phyloP scores from a whole-genome alignment of 2,113 vertebrate genomes.

The Stegostoma tigrinum region DNA sequence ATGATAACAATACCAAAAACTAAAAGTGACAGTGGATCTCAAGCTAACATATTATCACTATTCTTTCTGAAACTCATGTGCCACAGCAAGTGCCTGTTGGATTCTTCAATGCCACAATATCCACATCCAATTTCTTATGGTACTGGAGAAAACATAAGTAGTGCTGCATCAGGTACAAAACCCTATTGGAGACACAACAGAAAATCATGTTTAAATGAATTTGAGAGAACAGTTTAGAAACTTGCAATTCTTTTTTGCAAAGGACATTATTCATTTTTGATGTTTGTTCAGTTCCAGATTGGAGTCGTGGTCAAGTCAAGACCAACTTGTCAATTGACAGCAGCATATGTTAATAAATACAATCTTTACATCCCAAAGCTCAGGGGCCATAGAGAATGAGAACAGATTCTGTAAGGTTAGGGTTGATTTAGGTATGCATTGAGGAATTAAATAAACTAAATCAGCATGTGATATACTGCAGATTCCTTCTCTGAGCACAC shows the following conservation, averaged over 20 bases:
- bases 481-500: background rate
- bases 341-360: background rate
- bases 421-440: background rate
- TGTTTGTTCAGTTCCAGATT: slow-evolving; percentile 18
- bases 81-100: too few relatives aligned
- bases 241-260: background rate
- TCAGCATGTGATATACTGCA: background rate
- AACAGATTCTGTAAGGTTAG: background rate
- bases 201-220: background rate
- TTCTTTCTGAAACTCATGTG: too few relatives aligned
- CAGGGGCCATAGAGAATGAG: background rate
- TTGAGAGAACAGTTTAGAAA: background rate
- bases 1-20: too few relatives aligned
- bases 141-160: too few relatives aligned
- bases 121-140: too few relatives aligned
- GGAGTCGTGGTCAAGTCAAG: background rate
- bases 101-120: too few relatives aligned
- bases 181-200: too few relatives aligned
- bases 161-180: too few relatives aligned
- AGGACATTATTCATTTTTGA: background rate
- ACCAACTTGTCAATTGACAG: background rate
- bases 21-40: too few relatives aligned
- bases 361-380: background rate
- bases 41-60: too few relatives aligned
- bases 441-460: background rate